A percentile compares a stretch with the other conserved stretches of the same genome.
phyloP scores from a whole-genome alignment of 92 coral and sea anemone species.

The Porites evermanni region DNA sequence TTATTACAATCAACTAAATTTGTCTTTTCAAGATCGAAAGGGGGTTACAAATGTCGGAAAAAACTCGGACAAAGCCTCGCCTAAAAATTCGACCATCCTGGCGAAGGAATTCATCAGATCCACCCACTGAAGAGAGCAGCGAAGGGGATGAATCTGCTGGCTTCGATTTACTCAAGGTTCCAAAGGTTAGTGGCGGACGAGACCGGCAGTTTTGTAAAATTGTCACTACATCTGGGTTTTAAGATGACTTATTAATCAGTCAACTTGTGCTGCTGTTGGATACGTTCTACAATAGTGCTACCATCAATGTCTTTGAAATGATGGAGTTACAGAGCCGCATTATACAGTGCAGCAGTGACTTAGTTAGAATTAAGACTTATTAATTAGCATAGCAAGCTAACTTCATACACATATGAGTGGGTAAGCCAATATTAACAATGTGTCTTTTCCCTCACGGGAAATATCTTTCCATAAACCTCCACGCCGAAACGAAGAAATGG shows the following conservation, averaged over 20 bases:
- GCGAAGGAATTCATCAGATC: constrained; percentile 30
- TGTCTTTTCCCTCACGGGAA: neutral
- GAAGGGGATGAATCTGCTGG: constrained; percentile 7
- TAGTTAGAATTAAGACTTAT: no score
- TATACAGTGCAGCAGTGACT: no score
- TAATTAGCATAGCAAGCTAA: neutral
- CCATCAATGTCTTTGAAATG: no score
- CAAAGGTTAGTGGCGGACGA: constrained; percentile 3
- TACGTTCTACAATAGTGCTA: no score
- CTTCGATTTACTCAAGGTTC: neutral
- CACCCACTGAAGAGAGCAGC: constrained; percentile 2
- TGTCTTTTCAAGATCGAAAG: neutral
- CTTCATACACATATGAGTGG: neutral
- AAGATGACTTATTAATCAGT: no score
- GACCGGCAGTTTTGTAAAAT: no score
- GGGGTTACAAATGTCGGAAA: constrained; percentile 23
- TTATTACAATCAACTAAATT: no score
- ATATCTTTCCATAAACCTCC: neutral
- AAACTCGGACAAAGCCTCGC: constrained; percentile 15
- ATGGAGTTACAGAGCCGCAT: no score
- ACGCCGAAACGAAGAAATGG: neutral
- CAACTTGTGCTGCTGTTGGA: no score
- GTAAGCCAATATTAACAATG: neutral
- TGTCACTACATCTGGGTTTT: neutral
- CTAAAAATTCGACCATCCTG: constrained; percentile 23